Evolutionary conservation across 2,888 invertebrate genomes (phyloP).

Genomic region (Athalia cordata): DNA sequence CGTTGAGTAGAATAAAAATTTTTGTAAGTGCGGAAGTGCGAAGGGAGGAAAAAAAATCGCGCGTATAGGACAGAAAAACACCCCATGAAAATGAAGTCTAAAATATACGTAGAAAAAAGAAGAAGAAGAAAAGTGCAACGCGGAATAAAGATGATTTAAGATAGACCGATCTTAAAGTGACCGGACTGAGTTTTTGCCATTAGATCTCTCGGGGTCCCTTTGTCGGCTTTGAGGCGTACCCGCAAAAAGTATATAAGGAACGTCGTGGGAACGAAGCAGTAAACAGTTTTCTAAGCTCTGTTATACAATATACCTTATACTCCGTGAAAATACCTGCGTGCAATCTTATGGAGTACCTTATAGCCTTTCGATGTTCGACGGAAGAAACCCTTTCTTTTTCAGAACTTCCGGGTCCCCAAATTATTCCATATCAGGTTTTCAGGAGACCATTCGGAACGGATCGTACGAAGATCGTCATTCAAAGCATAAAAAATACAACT

Average conservation of each 20-base stretch:
- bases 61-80: not conserved
- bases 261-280: conserved; percentile 42
- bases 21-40: not conserved
- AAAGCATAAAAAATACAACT: too few relatives aligned
- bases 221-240: conserved; percentile 37
- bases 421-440: too few relatives aligned
- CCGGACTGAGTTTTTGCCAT: conserved; percentile 38
- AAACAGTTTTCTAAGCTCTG: conserved; percentile 31
- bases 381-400: not conserved
- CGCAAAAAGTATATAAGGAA: conserved; percentile 36
- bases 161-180: conserved; percentile 38
- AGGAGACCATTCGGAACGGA: too few relatives aligned
- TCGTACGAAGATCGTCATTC: too few relatives aligned
- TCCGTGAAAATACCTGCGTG: too few relatives aligned
- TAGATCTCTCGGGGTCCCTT: conserved; percentile 33
- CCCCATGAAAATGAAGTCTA: not conserved
- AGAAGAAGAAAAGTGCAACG: conserved; percentile 17
- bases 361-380: not conserved
- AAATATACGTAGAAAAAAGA: not conserved
- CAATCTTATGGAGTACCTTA: not conserved
- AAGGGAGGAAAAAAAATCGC: not conserved
- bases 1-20: not conserved
- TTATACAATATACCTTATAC: conserved; percentile 21
- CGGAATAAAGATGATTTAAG: conserved; percentile 36
- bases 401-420: not conserved